Evolutionary conservation across 2,888 invertebrate species (phyloP).

Genomic region (Drosophila percnosoma): DNA sequence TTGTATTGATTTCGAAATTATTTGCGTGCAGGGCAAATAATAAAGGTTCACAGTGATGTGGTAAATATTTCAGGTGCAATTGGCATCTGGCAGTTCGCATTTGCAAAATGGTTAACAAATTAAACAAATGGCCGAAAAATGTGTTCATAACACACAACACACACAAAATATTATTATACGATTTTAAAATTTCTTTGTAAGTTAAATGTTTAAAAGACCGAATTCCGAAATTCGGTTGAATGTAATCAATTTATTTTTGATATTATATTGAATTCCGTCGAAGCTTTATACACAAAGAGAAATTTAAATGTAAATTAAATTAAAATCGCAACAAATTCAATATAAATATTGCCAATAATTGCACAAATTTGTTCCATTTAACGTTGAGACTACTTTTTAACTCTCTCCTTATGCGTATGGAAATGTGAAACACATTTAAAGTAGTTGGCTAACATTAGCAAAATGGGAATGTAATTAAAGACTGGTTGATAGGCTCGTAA

Average conservation of each 20-base stretch:
- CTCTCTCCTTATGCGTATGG: background rate
- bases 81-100: constrained; percentile 19
- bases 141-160: background rate
- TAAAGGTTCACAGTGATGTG: constrained; percentile 24
- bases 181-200: background rate
- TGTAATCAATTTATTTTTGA: background rate
- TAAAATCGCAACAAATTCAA: background rate
- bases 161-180: too few species aligned
- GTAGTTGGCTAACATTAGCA: background rate
- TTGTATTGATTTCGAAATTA: constrained; percentile 42
- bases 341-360: background rate
- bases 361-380: background rate
- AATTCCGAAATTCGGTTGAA: background rate
- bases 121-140: constrained; percentile 1
- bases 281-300: background rate
- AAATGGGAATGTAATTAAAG: constrained; percentile 9
- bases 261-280: background rate
- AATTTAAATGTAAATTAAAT: background rate
- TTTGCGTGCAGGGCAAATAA: constrained; percentile 40
- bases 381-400: background rate
- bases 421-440: background rate
- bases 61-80: constrained; percentile 41
- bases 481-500: background rate
- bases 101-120: background rate
- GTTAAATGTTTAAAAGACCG: background rate